These are phyloP conservation scores for Dryobates pubescens DNA, from an alignment of 2,797 vertebrate genomes.

Conservation along the genomic window DNA sequence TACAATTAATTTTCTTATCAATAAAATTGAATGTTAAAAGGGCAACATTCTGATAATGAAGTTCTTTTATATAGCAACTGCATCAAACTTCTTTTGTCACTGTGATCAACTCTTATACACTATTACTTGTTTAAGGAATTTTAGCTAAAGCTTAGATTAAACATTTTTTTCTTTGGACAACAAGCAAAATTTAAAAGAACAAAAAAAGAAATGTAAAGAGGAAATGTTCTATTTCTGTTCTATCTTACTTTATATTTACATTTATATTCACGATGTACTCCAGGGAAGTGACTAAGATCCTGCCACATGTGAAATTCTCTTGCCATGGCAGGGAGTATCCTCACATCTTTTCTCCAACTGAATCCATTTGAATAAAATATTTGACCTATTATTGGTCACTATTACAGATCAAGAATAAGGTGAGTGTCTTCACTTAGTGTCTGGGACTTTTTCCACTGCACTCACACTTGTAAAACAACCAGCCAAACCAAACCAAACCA, in stretches of 20 bases:
- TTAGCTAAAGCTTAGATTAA: not conserved
- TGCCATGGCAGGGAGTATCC: not conserved
- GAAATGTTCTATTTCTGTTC: not conserved
- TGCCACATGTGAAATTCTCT: not conserved
- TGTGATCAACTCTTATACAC: not conserved
- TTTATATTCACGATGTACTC: not conserved
- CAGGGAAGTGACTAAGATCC: not conserved
- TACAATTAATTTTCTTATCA: not conserved
- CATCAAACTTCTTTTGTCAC: not conserved
- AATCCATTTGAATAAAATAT: not conserved
- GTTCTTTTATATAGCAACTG: not conserved
- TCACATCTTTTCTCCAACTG: not conserved
- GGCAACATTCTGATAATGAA: not conserved
- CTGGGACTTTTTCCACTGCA: not conserved
- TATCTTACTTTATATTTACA: not conserved
- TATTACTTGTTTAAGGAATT: not conserved
- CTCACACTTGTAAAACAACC: not conserved
- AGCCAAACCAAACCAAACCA: no score
- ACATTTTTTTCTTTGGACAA: not conserved
- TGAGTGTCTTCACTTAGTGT: not conserved
- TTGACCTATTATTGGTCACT: not conserved
- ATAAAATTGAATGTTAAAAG: not conserved
- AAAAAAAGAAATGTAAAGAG: not conserved
- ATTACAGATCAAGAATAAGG: not conserved
- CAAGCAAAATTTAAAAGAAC: not conserved